Evolutionary conservation across 2,888 invertebrate genomes (phyloP).

Genomic region (Agrotis segetum): DNA sequence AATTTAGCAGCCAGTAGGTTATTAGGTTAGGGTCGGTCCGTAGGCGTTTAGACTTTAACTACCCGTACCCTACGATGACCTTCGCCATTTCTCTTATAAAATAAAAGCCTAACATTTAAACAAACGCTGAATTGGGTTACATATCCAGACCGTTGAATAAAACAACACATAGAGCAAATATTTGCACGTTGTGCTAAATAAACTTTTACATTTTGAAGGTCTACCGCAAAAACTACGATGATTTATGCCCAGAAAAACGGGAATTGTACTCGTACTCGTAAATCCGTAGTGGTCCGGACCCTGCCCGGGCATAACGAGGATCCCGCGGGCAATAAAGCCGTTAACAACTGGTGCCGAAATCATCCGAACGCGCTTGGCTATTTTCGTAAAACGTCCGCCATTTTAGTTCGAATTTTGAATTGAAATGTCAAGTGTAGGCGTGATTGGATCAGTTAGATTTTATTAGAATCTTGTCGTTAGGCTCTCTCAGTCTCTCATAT

Average conservation of each 20-base stretch:
- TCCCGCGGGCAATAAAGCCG: conserved; percentile 70
- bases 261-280: conserved; percentile 60
- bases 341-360: conserved; percentile 63
- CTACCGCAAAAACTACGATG: conserved; percentile 35
- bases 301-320: conserved; percentile 63
- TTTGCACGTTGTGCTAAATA: neutral
- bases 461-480: conserved; percentile 63
- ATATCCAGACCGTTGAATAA: neutral
- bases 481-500: conserved; percentile 30
- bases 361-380: conserved; percentile 62
- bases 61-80: neutral
- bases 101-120: conserved; percentile 2
- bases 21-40: conserved; percentile 25
- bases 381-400: conserved; percentile 58
- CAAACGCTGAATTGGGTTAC: neutral
- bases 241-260: conserved; percentile 41
- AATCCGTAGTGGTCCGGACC: conserved; percentile 59
- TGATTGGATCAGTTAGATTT: conserved; percentile 69
- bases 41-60: conserved; percentile 13
- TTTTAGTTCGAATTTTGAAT: conserved; percentile 66
- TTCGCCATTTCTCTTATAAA: conserved; percentile 4
- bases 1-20: conserved; percentile 2
- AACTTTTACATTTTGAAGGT: neutral
- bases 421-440: conserved; percentile 72
- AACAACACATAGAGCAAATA: neutral